phyloP scores from a whole-genome alignment of 1,140 invertebrate genomes.

The Macrobrachium rosenbergii region DNA sequence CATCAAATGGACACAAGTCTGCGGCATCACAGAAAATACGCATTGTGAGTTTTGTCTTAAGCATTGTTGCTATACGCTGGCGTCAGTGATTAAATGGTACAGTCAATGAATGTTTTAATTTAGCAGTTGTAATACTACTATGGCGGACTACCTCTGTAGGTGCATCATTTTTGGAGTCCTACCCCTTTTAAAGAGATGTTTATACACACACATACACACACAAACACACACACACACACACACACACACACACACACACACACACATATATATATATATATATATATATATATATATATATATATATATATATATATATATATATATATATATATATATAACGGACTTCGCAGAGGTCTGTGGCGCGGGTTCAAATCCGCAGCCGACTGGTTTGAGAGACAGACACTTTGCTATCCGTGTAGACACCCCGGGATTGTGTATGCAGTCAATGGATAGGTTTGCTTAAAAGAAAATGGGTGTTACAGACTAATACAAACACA shows the following conservation, averaged over 20 bases:
- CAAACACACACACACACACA: not conserved
- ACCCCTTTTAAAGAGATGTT: not conserved
- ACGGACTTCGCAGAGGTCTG: too few species aligned
- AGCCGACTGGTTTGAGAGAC: too few species aligned
- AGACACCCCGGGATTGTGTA: too few species aligned
- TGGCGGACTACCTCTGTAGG: too few species aligned
- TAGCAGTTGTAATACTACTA: too few species aligned
- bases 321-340: not conserved
- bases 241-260: not conserved
- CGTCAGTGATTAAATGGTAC: not conserved
- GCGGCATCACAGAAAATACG: not conserved
- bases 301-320: not conserved
- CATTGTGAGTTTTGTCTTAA: not conserved
- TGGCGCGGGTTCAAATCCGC: too few species aligned
- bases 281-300: not conserved
- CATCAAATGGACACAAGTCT: slow-evolving; percentile 19
- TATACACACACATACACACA: not conserved
- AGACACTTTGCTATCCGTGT: too few species aligned
- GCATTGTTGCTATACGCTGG: not conserved
- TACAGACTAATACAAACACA: too few species aligned
- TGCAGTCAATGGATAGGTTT: too few species aligned
- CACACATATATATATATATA: not conserved
- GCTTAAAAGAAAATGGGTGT: too few species aligned
- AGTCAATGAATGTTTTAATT: too few species aligned
- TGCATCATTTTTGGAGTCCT: too few species aligned